phyloP scores from a whole-genome alignment of 1,140 invertebrate species.

The Anadara kagoshimensis region DNA sequence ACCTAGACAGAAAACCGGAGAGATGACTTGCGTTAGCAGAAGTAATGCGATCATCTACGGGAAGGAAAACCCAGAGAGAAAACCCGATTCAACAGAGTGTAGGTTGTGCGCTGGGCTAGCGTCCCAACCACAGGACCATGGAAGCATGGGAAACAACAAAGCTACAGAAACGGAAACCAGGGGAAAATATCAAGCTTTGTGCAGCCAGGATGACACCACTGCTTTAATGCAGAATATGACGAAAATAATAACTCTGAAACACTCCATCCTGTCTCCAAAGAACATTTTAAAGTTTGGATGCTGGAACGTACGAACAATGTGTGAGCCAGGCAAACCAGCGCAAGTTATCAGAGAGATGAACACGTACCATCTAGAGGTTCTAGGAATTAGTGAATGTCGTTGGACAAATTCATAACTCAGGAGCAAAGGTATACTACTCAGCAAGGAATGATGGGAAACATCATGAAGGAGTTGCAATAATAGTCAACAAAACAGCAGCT shows the following conservation, averaged over 20 bases:
- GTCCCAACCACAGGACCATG: too few relatives aligned
- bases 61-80: too few relatives aligned
- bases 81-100: too few relatives aligned
- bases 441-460: conserved; percentile 15
- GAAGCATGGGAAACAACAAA: too few relatives aligned
- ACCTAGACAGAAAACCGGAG: too few relatives aligned
- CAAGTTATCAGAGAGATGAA: conserved; percentile 35
- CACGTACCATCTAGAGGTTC: too few relatives aligned
- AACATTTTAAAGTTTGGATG: conserved; percentile 16
- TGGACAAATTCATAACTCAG: conserved; percentile 25
- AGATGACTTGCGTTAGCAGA: too few relatives aligned
- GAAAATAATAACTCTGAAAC: conserved; percentile 12
- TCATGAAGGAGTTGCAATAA: conserved; percentile 27
- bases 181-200: conserved; percentile 5
- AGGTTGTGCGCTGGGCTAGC: too few relatives aligned
- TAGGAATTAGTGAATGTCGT: conserved; percentile 25
- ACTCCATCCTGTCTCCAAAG: too few relatives aligned
- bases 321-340: conserved; percentile 24
- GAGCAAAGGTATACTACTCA: conserved; percentile 9
- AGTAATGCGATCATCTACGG: too few relatives aligned
- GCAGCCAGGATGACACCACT: conserved; percentile 5
- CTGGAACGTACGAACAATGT: conserved; percentile 35
- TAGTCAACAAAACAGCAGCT: conserved; percentile 10
- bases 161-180: conserved; percentile 20
- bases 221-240: conserved; percentile 8